Conservation (phyloP, 1,140 invertebrate genomes). For the Phortica variegata region DNA sequence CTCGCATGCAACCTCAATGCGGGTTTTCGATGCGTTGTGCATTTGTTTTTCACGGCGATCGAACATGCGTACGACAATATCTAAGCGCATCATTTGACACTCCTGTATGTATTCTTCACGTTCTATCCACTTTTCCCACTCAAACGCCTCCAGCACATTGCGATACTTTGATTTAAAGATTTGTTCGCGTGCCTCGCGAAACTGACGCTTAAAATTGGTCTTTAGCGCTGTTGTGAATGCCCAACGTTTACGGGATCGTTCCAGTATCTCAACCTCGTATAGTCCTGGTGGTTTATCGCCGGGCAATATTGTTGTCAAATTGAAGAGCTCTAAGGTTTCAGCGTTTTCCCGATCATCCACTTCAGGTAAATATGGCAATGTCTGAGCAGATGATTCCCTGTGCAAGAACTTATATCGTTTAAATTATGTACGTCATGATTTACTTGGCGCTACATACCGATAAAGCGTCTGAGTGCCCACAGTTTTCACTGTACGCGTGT, state of each 20-base stretch:
- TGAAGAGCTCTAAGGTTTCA: constrained; percentile 35
- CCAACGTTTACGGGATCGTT: constrained; percentile 48
- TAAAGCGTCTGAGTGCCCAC: constrained; percentile 43
- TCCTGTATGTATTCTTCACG: constrained; percentile 62
- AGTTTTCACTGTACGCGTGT: constrained; percentile 23
- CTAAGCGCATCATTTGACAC: constrained; percentile 61
- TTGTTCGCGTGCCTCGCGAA: constrained; percentile 16
- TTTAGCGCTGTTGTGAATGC: constrained; percentile 40
- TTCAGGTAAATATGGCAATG: constrained; percentile 66
- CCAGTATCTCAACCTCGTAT: constrained; percentile 43
- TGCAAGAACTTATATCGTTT: neutral
- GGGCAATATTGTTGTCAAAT: constrained; percentile 27
- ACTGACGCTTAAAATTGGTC: constrained; percentile 22
- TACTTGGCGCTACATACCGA: constrained; percentile 26
- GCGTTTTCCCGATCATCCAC: constrained; percentile 52
- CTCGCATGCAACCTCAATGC: constrained; percentile 54
- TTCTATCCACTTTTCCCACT: constrained; percentile 53
- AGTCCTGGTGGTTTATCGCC: constrained; percentile 37
- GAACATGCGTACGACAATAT: constrained; percentile 59
- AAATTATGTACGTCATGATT: neutral
- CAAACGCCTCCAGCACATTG: constrained; percentile 43
- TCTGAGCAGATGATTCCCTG: constrained; percentile 72
- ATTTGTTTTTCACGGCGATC: constrained; percentile 49
- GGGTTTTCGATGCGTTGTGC: constrained; percentile 48
- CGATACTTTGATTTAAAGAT: constrained; percentile 16